Conservation (phyloP, 2,113 vertebrate genomes). For the Caloenas nicobarica region DNA sequence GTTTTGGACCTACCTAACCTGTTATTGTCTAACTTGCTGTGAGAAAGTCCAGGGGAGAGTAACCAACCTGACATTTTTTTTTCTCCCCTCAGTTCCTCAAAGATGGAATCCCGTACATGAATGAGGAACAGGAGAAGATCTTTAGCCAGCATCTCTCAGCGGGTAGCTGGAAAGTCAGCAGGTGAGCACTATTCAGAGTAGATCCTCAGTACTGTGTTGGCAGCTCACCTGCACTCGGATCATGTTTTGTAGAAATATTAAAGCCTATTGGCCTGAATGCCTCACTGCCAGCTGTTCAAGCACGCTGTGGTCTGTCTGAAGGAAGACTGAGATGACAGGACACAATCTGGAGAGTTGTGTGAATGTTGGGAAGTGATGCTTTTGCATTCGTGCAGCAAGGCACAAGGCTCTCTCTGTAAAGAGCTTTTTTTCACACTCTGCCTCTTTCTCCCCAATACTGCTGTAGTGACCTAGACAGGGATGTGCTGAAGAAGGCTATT, state of each 20-base stretch:
- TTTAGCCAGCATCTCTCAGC: constrained; percentile 55
- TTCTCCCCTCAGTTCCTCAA: constrained; percentile 69
- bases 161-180: constrained; percentile 57
- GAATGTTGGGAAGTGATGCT: not conserved
- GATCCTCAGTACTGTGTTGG: not conserved
- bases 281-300: not conserved
- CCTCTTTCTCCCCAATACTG: not conserved
- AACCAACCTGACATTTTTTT: not conserved
- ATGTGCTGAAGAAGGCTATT: constrained; percentile 74
- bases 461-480: constrained; percentile 52
- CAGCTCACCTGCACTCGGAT: not conserved
- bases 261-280: not conserved
- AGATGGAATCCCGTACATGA: constrained; percentile 79
- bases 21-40: not conserved
- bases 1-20: not conserved
- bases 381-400: not conserved
- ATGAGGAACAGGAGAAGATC: constrained; percentile 74
- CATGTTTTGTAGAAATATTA: not conserved
- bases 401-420: not conserved
- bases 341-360: not conserved
- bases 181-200: constrained; percentile 22
- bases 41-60: not conserved
- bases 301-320: not conserved
- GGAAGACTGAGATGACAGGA: not conserved
- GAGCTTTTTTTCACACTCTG: not conserved